Evolutionary conservation across 2,113 vertebrate species (phyloP).

Genomic region (Xenopus borealis): DNA sequence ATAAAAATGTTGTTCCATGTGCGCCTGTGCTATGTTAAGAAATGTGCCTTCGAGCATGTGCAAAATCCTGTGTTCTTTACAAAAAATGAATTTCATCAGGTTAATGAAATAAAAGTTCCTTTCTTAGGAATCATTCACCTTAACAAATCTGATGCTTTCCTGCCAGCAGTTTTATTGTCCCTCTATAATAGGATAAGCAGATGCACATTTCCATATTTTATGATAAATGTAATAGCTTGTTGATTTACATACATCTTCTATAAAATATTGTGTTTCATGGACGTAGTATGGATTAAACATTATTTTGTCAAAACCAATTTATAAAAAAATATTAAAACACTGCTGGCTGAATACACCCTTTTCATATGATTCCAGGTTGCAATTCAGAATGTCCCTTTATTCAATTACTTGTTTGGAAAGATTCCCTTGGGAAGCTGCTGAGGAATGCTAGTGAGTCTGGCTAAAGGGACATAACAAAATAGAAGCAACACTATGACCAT

Average conservation of each 20-base stretch:
- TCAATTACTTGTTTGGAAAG: constrained; percentile 16
- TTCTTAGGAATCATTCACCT: too few relatives aligned
- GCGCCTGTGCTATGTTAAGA: too few relatives aligned
- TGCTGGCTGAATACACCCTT: background rate
- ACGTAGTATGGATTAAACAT: constrained; percentile 14
- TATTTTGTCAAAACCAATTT: constrained; percentile 8
- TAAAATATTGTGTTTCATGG: background rate
- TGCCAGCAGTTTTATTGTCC: background rate
- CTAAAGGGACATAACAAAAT: background rate
- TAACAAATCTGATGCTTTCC: too few relatives aligned
- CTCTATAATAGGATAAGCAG: background rate
- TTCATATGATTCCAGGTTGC: constrained; percentile 3
- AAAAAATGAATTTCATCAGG: too few relatives aligned
- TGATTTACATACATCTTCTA: background rate
- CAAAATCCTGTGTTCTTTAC: too few relatives aligned
- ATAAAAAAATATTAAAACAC: background rate
- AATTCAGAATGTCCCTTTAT: constrained; percentile 5
- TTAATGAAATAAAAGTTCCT: too few relatives aligned
- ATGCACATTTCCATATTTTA: background rate
- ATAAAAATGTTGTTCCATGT: too few relatives aligned
- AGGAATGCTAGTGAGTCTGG: constrained; percentile 7
- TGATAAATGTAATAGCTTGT: background rate
- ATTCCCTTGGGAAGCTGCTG: constrained; percentile 15
- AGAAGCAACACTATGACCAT: background rate
- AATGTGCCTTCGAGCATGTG: too few relatives aligned